Evolutionary conservation across 2,888 invertebrate genomes (phyloP).

Genomic region (Platycheirus albimanus): DNA sequence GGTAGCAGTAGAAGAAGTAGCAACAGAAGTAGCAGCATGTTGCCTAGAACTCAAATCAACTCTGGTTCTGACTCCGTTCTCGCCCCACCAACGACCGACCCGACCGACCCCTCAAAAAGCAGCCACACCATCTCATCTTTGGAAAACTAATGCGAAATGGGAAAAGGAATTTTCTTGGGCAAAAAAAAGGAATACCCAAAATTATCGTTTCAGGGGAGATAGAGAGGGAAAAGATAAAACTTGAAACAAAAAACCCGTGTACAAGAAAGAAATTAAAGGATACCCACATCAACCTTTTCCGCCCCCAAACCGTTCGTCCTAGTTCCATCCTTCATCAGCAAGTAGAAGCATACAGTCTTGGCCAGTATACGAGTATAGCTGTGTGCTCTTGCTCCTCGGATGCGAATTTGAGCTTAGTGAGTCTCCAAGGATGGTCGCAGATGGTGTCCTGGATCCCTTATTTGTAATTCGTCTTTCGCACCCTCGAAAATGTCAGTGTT

Average conservation of each 20-base stretch:
- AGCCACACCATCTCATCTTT: neutral
- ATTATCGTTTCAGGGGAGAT: slow-evolving; percentile 14
- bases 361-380: no score
- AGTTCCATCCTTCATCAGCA: neutral
- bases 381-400: slow-evolving; percentile 45
- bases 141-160: slow-evolving; percentile 22
- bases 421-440: slow-evolving; percentile 76
- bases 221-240: slow-evolving; percentile 21
- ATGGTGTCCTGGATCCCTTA: slow-evolving; percentile 76
- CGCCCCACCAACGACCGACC: neutral
- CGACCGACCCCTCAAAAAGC: neutral
- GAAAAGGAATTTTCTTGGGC: slow-evolving; percentile 40
- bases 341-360: slow-evolving; percentile 21
- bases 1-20: neutral
- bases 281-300: slow-evolving; percentile 44
- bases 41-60: slow-evolving; percentile 53
- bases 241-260: slow-evolving; percentile 20
- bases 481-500: slow-evolving; percentile 76
- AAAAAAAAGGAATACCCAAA: slow-evolving; percentile 48
- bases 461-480: slow-evolving; percentile 78
- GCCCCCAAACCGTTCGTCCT: no score
- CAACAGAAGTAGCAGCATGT: slow-evolving; percentile 58
- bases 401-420: slow-evolving; percentile 75
- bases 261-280: slow-evolving; percentile 72
- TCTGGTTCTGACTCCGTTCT: neutral